Evolutionary conservation across 2,797 vertebrate species (phyloP).

Genomic region (Hemitrygon akajei): DNA sequence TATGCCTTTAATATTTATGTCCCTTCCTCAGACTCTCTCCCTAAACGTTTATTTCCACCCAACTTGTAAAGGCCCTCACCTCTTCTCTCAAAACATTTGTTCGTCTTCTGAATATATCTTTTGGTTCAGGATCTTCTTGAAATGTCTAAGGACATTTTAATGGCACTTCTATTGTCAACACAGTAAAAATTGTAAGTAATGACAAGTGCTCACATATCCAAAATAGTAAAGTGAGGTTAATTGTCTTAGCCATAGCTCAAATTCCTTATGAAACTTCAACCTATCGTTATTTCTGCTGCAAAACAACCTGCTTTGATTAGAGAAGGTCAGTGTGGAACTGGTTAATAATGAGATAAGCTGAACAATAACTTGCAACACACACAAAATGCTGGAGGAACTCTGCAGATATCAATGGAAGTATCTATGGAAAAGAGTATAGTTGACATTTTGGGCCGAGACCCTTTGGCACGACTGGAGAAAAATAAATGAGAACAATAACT

Average conservation of each 20-base stretch:
- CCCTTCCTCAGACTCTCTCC: neutral
- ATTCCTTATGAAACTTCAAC: neutral
- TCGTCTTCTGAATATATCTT: neutral
- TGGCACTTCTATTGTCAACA: neutral
- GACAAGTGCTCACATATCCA: neutral
- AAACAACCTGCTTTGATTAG: neutral
- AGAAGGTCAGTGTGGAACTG: neutral
- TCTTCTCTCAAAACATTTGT: neutral
- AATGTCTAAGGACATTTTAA: neutral
- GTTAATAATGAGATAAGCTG: neutral
- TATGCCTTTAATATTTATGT: neutral
- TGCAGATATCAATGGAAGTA: too few relatives aligned
- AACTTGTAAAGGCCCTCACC: neutral
- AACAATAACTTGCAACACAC: too few relatives aligned
- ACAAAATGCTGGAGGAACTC: too few relatives aligned
- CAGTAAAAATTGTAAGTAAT: neutral
- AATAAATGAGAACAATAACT: neutral
- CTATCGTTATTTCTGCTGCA: neutral
- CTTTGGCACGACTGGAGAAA: too few relatives aligned
- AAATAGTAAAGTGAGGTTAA: neutral
- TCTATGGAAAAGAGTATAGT: too few relatives aligned
- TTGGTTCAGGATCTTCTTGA: neutral
- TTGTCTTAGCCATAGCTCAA: neutral
- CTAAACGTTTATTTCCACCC: neutral
- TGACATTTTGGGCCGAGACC: too few relatives aligned